Percentiles rank a stretch among this genome's conserved stretches.
Conservation (phyloP, 2,113 vertebrate species). For the Ceyx margarethae region DNA sequence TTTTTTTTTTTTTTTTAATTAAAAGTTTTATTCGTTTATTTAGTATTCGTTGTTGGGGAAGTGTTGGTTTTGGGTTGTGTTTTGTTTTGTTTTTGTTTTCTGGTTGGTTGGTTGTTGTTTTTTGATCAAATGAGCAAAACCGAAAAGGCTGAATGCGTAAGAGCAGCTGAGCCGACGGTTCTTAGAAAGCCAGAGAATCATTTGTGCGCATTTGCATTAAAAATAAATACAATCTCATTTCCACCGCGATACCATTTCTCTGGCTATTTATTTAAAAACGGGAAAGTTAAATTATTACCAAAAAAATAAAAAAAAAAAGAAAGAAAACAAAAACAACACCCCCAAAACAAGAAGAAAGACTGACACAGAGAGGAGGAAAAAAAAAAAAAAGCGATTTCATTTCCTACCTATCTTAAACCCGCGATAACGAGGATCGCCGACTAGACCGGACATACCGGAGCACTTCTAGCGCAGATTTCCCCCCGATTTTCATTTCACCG, state of each 20-base stretch:
- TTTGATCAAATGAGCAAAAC: background rate
- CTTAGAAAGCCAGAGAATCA: constrained; percentile 34
- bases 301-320: background rate
- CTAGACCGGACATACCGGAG: background rate
- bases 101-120: background rate
- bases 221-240: constrained; percentile 17
- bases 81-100: background rate
- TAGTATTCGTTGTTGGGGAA: background rate
- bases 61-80: background rate
- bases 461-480: background rate
- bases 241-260: background rate
- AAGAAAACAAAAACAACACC: too few species aligned
- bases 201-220: constrained; percentile 35
- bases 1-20: background rate
- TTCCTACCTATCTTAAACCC: background rate
- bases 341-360: background rate
- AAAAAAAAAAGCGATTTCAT: background rate
- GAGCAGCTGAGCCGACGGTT: background rate
- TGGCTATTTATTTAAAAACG: background rate
- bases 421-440: background rate
- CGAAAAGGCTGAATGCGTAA: background rate
- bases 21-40: background rate
- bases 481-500: background rate
- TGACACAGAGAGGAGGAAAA: background rate
- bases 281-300: background rate